Base-by-base conservation (phyloP, 2,888 invertebrate genomes). In the Caenorhabditis sinica region DNA sequence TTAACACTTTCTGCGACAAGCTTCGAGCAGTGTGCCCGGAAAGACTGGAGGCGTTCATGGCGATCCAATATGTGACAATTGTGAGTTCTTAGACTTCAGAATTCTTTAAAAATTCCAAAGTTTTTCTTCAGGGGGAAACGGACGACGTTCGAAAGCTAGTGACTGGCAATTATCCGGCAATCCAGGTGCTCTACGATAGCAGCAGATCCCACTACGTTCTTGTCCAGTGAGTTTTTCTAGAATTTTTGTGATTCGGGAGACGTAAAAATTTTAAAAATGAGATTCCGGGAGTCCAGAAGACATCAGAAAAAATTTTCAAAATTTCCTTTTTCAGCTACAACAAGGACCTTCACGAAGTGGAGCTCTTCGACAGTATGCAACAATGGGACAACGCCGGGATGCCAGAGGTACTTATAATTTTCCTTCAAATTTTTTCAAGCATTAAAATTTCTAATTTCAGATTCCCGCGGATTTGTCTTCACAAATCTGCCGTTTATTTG, bases 1-100 rank as follows among this genome's bases (percentile, higher is more conserved):
- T 87, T 51, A 87, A 87, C 60, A 66, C 80, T 20, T 87, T 86
- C 40, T 85, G 84, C 40, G 87, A 87, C 63, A 76, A 82, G 25
- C 71, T 87, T 2, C 87, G 86, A 66, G 49, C 68, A 30, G 71
- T 69, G 20, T 76, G 76, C 56, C 86, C 86, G 15, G 20, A 23
- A 20, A 65, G 15, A 25, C 25, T 86, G 15, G 87, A 87, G 1
- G 87, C 80, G 8, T 28, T 87, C 11, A 58, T 87, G 5, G 87
- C 87, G 9, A 87, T 87, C 33, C 87, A 87, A 56, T 84, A 65
- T 61, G 28, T 87, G 23, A 73, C 76, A 58, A 77, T 85, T 45
- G 82, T 83, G 20, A 40, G 40, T 40, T 40, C 13, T 40, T 9
- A n/a, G n/a, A n/a, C n/a, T n/a, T n/a, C n/a, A n/a, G n/a, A n/a